phyloP scores from a whole-genome alignment of 2,888 invertebrate genomes.

The Brachycybe producta region DNA sequence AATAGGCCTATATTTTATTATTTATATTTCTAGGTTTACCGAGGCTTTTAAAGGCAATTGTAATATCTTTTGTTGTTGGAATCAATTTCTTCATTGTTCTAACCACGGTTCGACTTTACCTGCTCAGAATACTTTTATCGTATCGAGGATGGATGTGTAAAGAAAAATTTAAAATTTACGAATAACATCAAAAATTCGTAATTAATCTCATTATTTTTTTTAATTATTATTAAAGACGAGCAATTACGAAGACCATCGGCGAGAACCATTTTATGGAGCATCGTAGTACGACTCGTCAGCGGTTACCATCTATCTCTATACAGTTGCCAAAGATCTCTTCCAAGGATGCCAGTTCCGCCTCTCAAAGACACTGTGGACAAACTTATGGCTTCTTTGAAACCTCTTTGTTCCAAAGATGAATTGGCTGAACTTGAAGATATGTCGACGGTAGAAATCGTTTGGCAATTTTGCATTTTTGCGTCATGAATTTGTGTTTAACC shows the following conservation, averaged over 20 bases:
- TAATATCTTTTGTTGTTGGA: slow-evolving; percentile 33
- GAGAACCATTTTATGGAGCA: slow-evolving; percentile 36
- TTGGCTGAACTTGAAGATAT: slow-evolving; percentile 31
- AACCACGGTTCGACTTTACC: slow-evolving; percentile 35
- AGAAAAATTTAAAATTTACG: too few species aligned
- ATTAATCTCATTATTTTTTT: neutral
- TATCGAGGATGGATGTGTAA: slow-evolving; percentile 48
- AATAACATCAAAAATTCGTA: neutral
- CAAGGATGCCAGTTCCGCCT: slow-evolving; percentile 42
- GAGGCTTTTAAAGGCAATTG: slow-evolving; percentile 29
- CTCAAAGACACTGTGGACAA: slow-evolving; percentile 39
- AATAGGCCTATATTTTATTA: neutral
- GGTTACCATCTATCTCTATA: slow-evolving; percentile 40
- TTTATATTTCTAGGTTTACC: slow-evolving; percentile 27
- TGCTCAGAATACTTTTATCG: slow-evolving; percentile 36
- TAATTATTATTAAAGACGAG: slow-evolving; percentile 31
- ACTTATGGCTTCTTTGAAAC: slow-evolving; percentile 35
- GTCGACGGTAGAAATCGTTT: slow-evolving; percentile 25
- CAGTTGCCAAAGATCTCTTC: slow-evolving; percentile 45
- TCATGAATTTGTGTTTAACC: neutral
- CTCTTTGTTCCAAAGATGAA: slow-evolving; percentile 33
- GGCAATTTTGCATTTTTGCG: too few species aligned
- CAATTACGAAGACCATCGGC: slow-evolving; percentile 32
- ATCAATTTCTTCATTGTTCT: slow-evolving; percentile 35
- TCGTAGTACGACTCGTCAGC: slow-evolving; percentile 38